Percentiles rank a stretch among this genome's conserved stretches.
phyloP scores from a whole-genome alignment of 2,797 vertebrate genomes.

The Petrocephalus schoutedeni region DNA sequence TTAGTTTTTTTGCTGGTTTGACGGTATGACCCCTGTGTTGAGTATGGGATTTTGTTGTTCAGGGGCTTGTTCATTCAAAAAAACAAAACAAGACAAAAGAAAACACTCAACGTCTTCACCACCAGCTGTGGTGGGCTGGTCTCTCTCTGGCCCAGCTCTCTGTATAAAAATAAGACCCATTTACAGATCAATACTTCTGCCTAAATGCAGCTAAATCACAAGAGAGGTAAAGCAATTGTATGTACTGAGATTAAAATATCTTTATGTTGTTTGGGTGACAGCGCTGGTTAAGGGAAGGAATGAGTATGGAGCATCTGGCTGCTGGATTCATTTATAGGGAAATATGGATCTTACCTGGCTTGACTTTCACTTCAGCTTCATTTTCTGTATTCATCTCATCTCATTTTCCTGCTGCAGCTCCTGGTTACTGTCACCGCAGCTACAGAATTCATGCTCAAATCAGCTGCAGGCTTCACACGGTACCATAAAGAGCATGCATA shows the following conservation, averaged over 20 bases:
- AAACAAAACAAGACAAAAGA: background rate
- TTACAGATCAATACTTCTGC: background rate
- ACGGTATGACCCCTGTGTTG: background rate
- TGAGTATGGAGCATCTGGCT: background rate
- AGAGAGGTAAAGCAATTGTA: conserved; percentile 9
- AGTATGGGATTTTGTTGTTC: background rate
- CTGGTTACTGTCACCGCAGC: background rate
- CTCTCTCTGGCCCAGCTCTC: background rate
- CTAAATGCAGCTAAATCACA: conserved; percentile 16
- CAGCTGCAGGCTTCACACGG: too few relatives aligned
- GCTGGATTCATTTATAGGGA: background rate
- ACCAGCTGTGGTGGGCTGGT: background rate
- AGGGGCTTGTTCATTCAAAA: background rate
- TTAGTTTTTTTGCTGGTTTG: background rate
- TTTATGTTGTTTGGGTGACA: background rate
- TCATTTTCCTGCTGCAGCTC: background rate
- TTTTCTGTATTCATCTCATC: background rate
- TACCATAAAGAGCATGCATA: too few relatives aligned
- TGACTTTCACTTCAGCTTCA: background rate
- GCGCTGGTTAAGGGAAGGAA: background rate
- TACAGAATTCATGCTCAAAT: too few relatives aligned
- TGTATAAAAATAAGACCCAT: conserved; percentile 17
- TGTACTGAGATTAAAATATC: background rate
- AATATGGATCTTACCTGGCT: background rate
- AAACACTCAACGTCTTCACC: background rate